Evolutionary conservation across 2,113 vertebrate genomes (phyloP).

Genomic region (Cranoglanis bouderius): DNA sequence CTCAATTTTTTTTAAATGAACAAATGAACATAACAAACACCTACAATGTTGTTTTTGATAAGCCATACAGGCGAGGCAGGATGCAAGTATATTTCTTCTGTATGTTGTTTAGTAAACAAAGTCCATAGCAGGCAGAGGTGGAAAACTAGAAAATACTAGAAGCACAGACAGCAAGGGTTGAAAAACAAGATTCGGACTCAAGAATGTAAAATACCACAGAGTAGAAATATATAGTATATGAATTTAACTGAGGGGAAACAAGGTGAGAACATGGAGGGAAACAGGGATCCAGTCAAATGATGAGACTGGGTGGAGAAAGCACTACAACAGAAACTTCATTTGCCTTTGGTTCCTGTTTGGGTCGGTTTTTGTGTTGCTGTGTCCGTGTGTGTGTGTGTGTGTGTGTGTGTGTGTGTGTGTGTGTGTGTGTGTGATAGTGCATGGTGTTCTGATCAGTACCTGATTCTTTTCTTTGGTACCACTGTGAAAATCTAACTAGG

Average conservation of each 20-base stretch:
- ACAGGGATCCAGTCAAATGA: background rate
- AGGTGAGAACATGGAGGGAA: background rate
- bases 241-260: background rate
- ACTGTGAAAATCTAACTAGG: background rate
- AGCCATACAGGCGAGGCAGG: background rate
- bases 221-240: background rate
- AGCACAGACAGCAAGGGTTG: background rate
- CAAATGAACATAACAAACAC: background rate
- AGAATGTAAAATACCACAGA: background rate
- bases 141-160: background rate
- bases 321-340: background rate
- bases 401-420: background rate
- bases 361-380: background rate
- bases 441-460: background rate
- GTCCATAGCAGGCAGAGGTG: background rate
- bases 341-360: background rate
- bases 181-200: background rate
- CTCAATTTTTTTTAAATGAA: background rate
- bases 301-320: background rate
- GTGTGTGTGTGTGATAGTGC: too few species aligned
- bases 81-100: background rate
- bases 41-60: background rate
- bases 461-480: background rate
- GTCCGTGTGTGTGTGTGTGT: background rate
- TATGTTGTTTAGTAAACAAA: background rate